A percentile compares a stretch with the other conserved stretches of the same genome.
phyloP scores from a whole-genome alignment of 2,888 invertebrate species.

The Furcula furcula region DNA sequence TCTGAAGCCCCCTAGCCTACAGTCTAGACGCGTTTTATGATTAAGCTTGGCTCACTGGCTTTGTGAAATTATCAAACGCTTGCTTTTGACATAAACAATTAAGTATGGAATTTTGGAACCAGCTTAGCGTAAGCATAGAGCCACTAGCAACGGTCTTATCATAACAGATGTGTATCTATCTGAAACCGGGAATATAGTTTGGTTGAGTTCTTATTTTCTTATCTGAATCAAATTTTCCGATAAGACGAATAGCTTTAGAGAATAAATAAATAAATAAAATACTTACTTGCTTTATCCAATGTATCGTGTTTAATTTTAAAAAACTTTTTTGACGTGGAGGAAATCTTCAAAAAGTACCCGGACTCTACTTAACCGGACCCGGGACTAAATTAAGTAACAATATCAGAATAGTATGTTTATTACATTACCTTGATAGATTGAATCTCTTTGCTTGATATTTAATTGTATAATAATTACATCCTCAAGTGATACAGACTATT shows the following conservation, averaged over 20 bases:
- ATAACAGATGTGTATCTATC: background rate
- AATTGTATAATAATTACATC: no score
- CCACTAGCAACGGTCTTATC: background rate
- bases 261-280: no score
- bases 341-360: no score
- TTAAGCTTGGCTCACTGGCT: slow-evolving; percentile 2
- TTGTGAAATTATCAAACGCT: slow-evolving; percentile 5
- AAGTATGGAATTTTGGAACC: slow-evolving; percentile 1
- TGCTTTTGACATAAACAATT: slow-evolving; percentile 4
- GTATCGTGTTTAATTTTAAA: no score
- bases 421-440: no score
- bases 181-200: background rate
- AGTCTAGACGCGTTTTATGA: slow-evolving; percentile 10
- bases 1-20: slow-evolving; percentile 5
- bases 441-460: no score
- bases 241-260: background rate
- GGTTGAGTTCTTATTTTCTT: background rate
- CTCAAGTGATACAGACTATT: no score
- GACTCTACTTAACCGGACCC: no score
- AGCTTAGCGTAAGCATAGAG: background rate
- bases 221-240: slow-evolving; percentile 1
- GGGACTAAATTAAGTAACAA: no score
- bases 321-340: no score
- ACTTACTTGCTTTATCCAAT: no score
- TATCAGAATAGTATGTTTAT: no score